Base-by-base conservation (phyloP, 2,797 vertebrate species). In the Sebastes nivosus region DNA sequence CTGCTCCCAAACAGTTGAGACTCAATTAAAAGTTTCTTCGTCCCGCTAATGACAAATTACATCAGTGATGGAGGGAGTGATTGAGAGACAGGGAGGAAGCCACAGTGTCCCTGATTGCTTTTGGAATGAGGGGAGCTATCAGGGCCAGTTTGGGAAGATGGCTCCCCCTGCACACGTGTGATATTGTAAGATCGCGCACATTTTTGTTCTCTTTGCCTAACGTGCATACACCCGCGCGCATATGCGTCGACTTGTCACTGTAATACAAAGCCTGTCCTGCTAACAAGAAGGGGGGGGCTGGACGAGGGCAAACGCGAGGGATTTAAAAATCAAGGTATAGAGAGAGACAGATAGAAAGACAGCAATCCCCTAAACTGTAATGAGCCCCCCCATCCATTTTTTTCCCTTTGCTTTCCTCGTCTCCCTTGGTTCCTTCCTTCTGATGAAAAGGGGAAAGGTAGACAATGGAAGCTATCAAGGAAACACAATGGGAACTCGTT, bases 1-100 rank as follows among this genome's bases (percentile, higher is more conserved):
- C 83, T 84, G 72, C 76, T 89, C 85, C 85, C 75, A 83, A 93
- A 89, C 79, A 88, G 88, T 88, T 87, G 70, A 89, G 88, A 94
- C 90, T 94, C 88, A 94, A 95, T 95, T 95, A 93, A 95, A 95
- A 94, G 91, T 95, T 94, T 85, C 75, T 86, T 79, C 70, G 24
- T 90, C 83, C 81, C 66, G 72, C 88, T 94, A 93, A 93, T 93
- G 88, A 93, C 87, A 91, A 94, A 92, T 93, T 84, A 80, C 81
- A 94, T 93, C 85, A 92, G 90, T 72, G 86, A 92, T 87, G 81
- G 84, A 86, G 72, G 66, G 86, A 87, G 84, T 87, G 89, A 91
- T 89, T 85, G 88, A 92, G 78, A 90, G 86, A 91, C 83, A 80
- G 67, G 82, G 67, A 75, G 58, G 78, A 81, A 77, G 83, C 77